These are phyloP conservation scores for Cotesia typhae DNA, from an alignment of 1,140 invertebrate species.

Conservation along the genomic window DNA sequence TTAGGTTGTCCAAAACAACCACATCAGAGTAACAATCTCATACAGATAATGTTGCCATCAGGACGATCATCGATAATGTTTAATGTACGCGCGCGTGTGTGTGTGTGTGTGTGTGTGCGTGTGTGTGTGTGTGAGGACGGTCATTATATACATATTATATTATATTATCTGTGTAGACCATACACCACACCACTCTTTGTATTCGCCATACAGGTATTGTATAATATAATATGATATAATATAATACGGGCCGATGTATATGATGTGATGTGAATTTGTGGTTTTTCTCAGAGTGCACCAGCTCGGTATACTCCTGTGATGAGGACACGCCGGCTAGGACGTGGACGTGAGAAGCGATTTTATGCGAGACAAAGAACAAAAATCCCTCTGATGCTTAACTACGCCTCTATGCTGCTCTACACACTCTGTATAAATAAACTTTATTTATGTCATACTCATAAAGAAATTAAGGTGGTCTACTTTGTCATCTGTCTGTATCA, in stretches of 20 bases:
- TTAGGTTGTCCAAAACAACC: slow-evolving; percentile 20
- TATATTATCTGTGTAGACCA: not conserved
- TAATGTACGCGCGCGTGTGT: not conserved
- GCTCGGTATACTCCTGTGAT: slow-evolving; percentile 2
- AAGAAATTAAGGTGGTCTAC: slow-evolving; percentile 44
- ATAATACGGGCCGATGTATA: not conserved
- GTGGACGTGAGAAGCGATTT: slow-evolving; percentile 41
- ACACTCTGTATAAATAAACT: slow-evolving; percentile 25
- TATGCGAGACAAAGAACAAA: slow-evolving; percentile 35
- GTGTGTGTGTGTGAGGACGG: not conserved
- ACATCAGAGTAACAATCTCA: not conserved
- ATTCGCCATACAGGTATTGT: slow-evolving; percentile 1
- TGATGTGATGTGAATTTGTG: slow-evolving; percentile 36
- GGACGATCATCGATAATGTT: not conserved
- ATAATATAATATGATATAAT: slow-evolving; percentile 17
- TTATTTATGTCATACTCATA: slow-evolving; percentile 35
- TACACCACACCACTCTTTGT: slow-evolving; percentile 13
- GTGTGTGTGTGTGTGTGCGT: not conserved
- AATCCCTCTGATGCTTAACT: slow-evolving; percentile 40
- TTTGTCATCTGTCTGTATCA: slow-evolving; percentile 22
- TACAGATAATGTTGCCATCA: not conserved
- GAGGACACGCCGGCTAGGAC: slow-evolving; percentile 13
- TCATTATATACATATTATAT: slow-evolving; percentile 7
- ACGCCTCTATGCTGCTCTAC: slow-evolving; percentile 38
- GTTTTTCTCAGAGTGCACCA: slow-evolving; percentile 18